phyloP scores from a whole-genome alignment of 2,113 vertebrate species.

The Lepidiolamprologus cunningtoni region DNA sequence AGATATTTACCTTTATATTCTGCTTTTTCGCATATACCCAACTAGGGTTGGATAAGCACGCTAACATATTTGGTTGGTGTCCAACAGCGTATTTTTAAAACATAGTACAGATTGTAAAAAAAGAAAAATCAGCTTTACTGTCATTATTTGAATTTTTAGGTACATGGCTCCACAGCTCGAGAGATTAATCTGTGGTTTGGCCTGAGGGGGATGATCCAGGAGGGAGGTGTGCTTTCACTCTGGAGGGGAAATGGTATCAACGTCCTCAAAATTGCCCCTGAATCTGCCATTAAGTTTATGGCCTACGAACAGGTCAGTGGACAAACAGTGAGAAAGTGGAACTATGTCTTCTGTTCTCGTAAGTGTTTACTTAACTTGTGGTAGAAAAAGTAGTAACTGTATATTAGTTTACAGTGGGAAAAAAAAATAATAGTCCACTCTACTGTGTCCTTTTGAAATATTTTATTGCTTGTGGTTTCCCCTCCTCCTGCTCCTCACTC shows the following conservation, averaged over 20 bases:
- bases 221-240: constrained; percentile 81
- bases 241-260: constrained; percentile 64
- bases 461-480: not conserved
- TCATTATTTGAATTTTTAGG: constrained; percentile 59
- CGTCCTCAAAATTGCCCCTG: constrained; percentile 87
- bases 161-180: constrained; percentile 74
- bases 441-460: not conserved
- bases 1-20: not conserved
- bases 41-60: not conserved
- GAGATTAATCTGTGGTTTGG: constrained; percentile 78
- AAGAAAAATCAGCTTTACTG: not conserved
- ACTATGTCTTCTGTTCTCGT: not conserved
- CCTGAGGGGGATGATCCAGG: constrained; percentile 79
- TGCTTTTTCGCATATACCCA: not conserved
- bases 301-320: constrained; percentile 88
- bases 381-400: not conserved
- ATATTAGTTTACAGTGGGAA: not conserved
- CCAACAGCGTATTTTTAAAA: not conserved
- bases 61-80: not conserved
- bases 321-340: not conserved
- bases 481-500: not conserved
- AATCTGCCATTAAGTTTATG: constrained; percentile 93
- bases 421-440: not conserved
- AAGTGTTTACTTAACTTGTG: not conserved
- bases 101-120: not conserved